Conservation (phyloP, 2,113 vertebrate genomes). For the Eulemur rufifrons region DNA sequence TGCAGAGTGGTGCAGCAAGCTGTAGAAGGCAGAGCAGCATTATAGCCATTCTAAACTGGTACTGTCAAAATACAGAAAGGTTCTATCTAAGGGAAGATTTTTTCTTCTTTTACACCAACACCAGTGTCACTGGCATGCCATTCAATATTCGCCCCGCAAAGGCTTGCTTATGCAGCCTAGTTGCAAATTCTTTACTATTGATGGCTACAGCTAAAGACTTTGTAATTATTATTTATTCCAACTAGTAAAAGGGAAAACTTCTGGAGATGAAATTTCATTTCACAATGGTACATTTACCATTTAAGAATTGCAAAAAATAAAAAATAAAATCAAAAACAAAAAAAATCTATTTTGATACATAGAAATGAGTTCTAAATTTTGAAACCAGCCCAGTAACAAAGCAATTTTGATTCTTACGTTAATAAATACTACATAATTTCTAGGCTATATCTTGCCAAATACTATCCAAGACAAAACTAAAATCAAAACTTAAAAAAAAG, state of each 20-base stretch:
- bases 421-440: conserved; percentile 64
- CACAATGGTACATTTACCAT: conserved; percentile 74
- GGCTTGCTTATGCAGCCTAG: conserved; percentile 26
- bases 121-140: neutral
- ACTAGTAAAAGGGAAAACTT: conserved; percentile 69
- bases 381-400: conserved; percentile 75
- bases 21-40: conserved; percentile 66
- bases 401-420: conserved; percentile 65
- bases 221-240: conserved; percentile 50
- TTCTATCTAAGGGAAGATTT: neutral
- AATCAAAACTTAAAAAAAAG: conserved; percentile 73
- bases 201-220: conserved; percentile 48
- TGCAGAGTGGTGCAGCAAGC: conserved; percentile 58
- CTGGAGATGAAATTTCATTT: conserved; percentile 67
- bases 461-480: conserved; percentile 75
- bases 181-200: conserved; percentile 50
- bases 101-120: conserved; percentile 26
- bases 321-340: conserved; percentile 39
- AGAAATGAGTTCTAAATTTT: conserved; percentile 72
- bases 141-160: conserved; percentile 39
- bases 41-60: conserved; percentile 63
- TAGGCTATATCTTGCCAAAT: conserved; percentile 74
- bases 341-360: conserved; percentile 64
- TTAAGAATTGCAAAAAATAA: conserved; percentile 60
- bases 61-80: neutral